Percentiles rank a stretch among this genome's conserved stretches.
Conservation (phyloP, 2,113 vertebrate genomes). For the Erpornis zantholeuca region DNA sequence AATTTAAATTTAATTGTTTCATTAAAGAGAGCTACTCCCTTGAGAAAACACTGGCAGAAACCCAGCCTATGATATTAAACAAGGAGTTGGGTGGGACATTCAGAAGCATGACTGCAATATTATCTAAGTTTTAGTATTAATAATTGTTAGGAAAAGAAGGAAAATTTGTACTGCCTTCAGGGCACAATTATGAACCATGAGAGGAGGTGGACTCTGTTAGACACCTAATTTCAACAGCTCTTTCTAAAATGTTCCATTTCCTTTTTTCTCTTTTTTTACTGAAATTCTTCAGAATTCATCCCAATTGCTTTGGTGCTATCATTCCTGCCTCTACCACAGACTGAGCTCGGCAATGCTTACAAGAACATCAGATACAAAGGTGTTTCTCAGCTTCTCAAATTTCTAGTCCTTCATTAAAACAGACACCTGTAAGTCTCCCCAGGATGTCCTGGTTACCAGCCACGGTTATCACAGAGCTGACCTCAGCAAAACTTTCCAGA, state of each 20-base stretch:
- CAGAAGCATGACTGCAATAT: not conserved
- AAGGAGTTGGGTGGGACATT: not conserved
- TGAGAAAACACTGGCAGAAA: slow-evolving; percentile 16
- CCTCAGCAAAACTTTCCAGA: not conserved
- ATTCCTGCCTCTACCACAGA: not conserved
- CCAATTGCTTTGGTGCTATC: not conserved
- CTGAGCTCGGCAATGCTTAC: not conserved
- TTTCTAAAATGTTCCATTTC: not conserved
- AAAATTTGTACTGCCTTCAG: not conserved
- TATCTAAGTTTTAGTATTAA: not conserved
- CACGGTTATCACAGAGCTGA: not conserved
- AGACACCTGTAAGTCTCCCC: not conserved
- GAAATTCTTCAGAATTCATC: not conserved
- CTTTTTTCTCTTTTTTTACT: not conserved
- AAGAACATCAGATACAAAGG: not conserved
- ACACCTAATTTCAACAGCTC: not conserved
- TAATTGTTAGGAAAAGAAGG: not conserved
- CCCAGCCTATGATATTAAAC: slow-evolving; percentile 2
- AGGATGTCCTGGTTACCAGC: not conserved
- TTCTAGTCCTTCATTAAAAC: not conserved
- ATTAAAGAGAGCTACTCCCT: not conserved
- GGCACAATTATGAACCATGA: not conserved
- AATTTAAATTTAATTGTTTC: slow-evolving; percentile 59
- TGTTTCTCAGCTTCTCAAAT: not conserved
- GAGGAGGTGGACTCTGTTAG: not conserved